A percentile compares a stretch with the other conserved stretches of the same genome.
phyloP scores from a whole-genome alignment of 1,140 invertebrate genomes.

The Aphidius ervi region DNA sequence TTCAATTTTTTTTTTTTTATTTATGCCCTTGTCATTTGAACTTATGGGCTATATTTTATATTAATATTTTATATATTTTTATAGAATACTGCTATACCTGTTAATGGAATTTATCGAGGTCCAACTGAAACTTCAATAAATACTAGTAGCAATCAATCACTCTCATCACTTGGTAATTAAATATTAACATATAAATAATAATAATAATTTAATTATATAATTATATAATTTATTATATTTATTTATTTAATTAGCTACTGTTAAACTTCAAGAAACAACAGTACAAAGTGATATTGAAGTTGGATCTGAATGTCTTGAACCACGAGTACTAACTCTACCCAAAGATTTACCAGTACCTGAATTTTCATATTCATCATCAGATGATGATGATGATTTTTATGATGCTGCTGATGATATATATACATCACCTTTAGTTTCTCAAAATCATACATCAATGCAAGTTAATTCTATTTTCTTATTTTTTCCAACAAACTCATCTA shows the following conservation, averaged over 20 bases:
- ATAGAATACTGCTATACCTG: conserved; percentile 82
- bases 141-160: conserved; percentile 25
- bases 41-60: background rate
- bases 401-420: conserved; percentile 84
- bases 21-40: background rate
- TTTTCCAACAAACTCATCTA: background rate
- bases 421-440: conserved; percentile 36
- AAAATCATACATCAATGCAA: conserved; percentile 32
- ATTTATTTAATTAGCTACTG: conserved; percentile 24
- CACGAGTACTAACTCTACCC: conserved; percentile 34
- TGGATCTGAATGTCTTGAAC: conserved; percentile 60
- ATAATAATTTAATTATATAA: conserved; percentile 19
- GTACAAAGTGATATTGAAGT: conserved; percentile 61
- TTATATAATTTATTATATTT: background rate
- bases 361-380: conserved; percentile 92
- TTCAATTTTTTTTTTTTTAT: conserved; percentile 15
- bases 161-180: conserved; percentile 37
- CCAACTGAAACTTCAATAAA: conserved; percentile 43
- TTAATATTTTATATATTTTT: conserved; percentile 32
- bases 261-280: conserved; percentile 33
- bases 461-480: conserved; percentile 19
- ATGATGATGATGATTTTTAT: conserved; percentile 95
- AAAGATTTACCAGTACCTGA: conserved; percentile 70
- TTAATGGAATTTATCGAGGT: conserved; percentile 76
- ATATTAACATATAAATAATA: background rate